Evolutionary conservation across 2,888 invertebrate species (phyloP).

Genomic region (Perizoma flavofasciatum): DNA sequence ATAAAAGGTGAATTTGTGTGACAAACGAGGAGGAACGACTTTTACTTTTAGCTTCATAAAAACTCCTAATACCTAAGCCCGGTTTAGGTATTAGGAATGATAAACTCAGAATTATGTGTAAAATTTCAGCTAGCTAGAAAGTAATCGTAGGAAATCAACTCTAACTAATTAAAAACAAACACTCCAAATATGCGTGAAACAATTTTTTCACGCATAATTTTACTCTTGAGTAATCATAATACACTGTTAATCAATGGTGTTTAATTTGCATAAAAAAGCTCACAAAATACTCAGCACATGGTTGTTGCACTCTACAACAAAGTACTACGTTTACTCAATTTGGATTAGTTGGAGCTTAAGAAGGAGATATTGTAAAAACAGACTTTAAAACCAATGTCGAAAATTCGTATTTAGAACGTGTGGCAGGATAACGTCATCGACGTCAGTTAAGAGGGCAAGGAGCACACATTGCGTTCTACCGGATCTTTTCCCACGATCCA

Average conservation of each 20-base stretch:
- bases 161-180: conserved; percentile 48
- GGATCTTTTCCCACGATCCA: conserved; percentile 79
- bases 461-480: conserved; percentile 64
- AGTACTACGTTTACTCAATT: conserved; percentile 4
- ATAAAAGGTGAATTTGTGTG: conserved; percentile 66
- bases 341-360: neutral
- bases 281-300: neutral
- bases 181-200: conserved; percentile 49
- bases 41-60: conserved; percentile 43
- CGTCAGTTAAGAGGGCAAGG: conserved; percentile 72
- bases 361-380: conserved; percentile 43
- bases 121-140: too few species aligned
- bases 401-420: conserved; percentile 47
- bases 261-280: conserved; percentile 61
- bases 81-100: conserved; percentile 12
- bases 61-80: too few species aligned
- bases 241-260: conserved; percentile 65
- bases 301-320: neutral
- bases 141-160: neutral
- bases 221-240: conserved; percentile 63
- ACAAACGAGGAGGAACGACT: conserved; percentile 57
- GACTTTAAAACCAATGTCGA: conserved; percentile 44
- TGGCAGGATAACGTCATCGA: conserved; percentile 44
- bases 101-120: conserved; percentile 7
- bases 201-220: conserved; percentile 65